phyloP scores from a whole-genome alignment of 2,113 vertebrate species.

The Butorides virescens region DNA sequence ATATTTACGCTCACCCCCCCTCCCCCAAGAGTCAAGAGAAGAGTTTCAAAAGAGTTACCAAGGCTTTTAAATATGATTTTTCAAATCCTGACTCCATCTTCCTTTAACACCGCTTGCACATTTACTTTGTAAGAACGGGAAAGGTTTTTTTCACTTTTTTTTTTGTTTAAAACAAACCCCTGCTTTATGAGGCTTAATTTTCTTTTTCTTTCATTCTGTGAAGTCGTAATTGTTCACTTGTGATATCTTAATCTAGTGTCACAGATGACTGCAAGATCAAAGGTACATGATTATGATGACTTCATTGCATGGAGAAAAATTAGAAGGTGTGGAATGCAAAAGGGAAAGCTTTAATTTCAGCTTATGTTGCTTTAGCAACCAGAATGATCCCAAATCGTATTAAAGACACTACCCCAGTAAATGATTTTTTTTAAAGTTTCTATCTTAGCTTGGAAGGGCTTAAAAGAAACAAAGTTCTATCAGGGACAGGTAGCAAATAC shows the following conservation, averaged over 20 bases:
- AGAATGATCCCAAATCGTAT: constrained; percentile 27
- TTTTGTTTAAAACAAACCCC: constrained; percentile 54
- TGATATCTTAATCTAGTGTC: constrained; percentile 58
- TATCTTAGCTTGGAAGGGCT: background rate
- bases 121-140: constrained; percentile 11
- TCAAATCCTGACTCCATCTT: background rate
- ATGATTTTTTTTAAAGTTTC: background rate
- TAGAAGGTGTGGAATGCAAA: constrained; percentile 47
- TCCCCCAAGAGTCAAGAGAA: background rate
- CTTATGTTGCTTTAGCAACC: constrained; percentile 58
- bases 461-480: constrained; percentile 9
- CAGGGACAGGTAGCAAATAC: background rate
- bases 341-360: constrained; percentile 41
- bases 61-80: constrained; percentile 10
- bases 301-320: constrained; percentile 46
- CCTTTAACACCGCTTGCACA: background rate
- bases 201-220: constrained; percentile 52
- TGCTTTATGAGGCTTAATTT: constrained; percentile 52
- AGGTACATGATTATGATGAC: constrained; percentile 52
- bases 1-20: background rate
- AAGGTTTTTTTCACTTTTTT: background rate
- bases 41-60: background rate
- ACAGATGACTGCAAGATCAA: constrained; percentile 66
- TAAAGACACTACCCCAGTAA: constrained; percentile 37
- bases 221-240: constrained; percentile 65